phyloP scores from a whole-genome alignment of 2,113 vertebrate genomes.

The Tachycineta bicolor region DNA sequence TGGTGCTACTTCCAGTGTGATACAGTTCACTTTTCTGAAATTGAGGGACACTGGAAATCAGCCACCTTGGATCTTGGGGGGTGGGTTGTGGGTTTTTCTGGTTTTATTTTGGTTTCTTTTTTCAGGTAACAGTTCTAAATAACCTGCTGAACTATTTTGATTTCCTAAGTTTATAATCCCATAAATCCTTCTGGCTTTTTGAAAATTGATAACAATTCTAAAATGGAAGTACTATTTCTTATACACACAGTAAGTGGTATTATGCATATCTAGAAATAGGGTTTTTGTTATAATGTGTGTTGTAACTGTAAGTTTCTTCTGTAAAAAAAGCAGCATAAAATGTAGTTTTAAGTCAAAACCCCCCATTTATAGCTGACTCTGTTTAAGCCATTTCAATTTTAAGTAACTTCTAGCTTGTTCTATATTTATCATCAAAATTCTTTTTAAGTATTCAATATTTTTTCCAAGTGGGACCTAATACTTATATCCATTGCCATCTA shows the following conservation, averaged over 20 bases:
- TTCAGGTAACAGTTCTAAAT: background rate
- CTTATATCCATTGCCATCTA: background rate
- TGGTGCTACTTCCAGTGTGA: background rate
- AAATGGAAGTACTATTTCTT: background rate
- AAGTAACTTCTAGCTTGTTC: background rate
- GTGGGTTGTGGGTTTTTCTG: background rate
- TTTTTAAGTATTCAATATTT: background rate
- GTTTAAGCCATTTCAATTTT: background rate
- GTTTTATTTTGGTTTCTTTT: background rate
- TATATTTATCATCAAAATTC: background rate
- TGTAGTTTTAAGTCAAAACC: background rate
- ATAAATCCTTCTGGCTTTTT: background rate
- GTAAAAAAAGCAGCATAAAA: background rate
- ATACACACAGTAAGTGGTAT: background rate
- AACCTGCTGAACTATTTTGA: background rate
- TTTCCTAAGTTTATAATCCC: background rate
- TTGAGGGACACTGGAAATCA: background rate
- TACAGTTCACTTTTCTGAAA: background rate
- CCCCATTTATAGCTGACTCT: background rate
- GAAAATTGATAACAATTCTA: background rate
- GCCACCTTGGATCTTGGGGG: background rate
- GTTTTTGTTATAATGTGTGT: fast-evolving
- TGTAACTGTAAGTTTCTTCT: background rate
- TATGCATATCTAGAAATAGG: background rate
- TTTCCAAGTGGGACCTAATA: background rate